Evolutionary conservation across 2,113 vertebrate genomes (phyloP), one percentile per base, ranked within the genome.

Genomic region (Naja naja): DNA sequence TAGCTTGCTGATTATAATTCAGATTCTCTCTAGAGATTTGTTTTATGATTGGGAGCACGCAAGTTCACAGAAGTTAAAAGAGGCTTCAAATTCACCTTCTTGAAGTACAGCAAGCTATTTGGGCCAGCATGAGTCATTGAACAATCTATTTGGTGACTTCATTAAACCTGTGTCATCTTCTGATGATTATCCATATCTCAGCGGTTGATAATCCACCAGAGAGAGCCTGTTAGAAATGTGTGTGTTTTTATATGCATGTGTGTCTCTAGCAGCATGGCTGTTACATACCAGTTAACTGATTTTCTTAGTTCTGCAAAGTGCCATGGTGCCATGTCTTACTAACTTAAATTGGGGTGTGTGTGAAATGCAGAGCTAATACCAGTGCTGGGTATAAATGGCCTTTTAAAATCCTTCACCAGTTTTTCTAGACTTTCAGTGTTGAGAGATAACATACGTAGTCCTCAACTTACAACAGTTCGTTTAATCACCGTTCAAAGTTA

Each of bases 201-300:
- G 58, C 22, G 22, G 5, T n/a, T 53, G 25, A 56, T 49, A 81
- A 74, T 14, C 39, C 52, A 34, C 10, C 39, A 47, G 39, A 89
- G 8, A 39, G 0, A 85, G 20, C 9, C 12, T 39, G 64, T 52
- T 85, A 58, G 69, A 81, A 81, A 81, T 34, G 11, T n/a, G 11
- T 89, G 56, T 93, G 87, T 53, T 52, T 53, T 52, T 88, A 30
- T 53, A 9, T n/a, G 86, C 49, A 52, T 88, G 7, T 47, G 23
- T 89, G 53, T 90, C 94, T 95, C 94, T 87, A 91, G 47, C 95
- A 92, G 93, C 95, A 90, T 92, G 96, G 94, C 49, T 52, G 11
- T 81, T 81, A 22, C 18, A 9, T 81, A 81, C 74, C 34, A 3
- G 6, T 81, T 39, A 81, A 81, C 74, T 81, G 74, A 81, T 43